These are phyloP conservation scores for Limosa lapponica DNA, from an alignment of 2,797 vertebrate genomes.

Conservation along the genomic window DNA sequence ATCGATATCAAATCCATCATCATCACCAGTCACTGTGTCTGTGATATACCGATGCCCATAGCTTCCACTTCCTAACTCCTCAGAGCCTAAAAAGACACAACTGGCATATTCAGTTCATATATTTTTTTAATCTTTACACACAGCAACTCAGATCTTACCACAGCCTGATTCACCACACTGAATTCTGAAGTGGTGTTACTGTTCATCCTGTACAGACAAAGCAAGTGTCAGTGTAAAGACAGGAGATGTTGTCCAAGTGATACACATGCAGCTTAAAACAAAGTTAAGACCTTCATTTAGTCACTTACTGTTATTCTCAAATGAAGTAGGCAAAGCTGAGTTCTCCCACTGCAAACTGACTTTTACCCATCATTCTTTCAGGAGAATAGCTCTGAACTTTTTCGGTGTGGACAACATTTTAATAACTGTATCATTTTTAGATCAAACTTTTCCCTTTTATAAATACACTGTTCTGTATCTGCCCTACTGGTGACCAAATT, in stretches of 20 bases:
- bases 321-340: not conserved
- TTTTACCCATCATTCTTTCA: not conserved
- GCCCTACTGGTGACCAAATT: not conserved
- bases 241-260: not conserved
- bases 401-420: not conserved
- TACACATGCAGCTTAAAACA: not conserved
- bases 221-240: not conserved
- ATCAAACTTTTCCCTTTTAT: not conserved
- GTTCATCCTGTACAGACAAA: not conserved
- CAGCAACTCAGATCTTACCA: not conserved
- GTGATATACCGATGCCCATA: constrained; percentile 81
- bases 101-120: not conserved
- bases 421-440: not conserved
- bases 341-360: not conserved
- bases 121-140: not conserved
- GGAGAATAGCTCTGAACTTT: not conserved
- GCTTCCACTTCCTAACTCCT: constrained; percentile 86
- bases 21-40: constrained; percentile 77
- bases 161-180: fast-evolving
- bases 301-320: not conserved
- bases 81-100: constrained; percentile 76
- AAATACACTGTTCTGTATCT: not conserved
- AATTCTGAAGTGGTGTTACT: not conserved
- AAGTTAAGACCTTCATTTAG: not conserved
- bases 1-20: constrained; percentile 84